A percentile compares a stretch with the other conserved stretches of the same genome.
phyloP scores from a whole-genome alignment of 2,888 invertebrate genomes.

The Tetrapedia diversipes region DNA sequence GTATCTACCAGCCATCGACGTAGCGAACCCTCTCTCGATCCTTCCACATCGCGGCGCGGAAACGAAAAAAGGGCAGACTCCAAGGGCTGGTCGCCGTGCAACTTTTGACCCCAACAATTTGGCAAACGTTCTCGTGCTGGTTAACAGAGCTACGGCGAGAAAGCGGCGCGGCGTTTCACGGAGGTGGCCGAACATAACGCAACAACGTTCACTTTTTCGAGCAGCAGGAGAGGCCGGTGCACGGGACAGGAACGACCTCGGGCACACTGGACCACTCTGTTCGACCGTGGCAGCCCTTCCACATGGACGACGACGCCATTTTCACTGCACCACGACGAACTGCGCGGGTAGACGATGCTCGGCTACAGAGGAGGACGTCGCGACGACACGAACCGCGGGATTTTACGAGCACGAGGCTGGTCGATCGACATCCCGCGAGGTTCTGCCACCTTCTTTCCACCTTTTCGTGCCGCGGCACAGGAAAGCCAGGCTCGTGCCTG shows the following conservation, averaged over 20 bases:
- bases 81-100: background rate
- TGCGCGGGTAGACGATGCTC: too few species aligned
- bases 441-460: slow-evolving; percentile 68
- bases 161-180: slow-evolving; percentile 64
- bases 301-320: slow-evolving; percentile 45
- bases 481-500: slow-evolving; percentile 55
- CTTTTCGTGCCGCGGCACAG: slow-evolving; percentile 34
- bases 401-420: slow-evolving; percentile 60
- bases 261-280: slow-evolving; percentile 46
- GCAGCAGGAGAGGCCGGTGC: slow-evolving; percentile 40
- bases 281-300: slow-evolving; percentile 24
- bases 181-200: slow-evolving; percentile 58
- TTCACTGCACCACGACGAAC: slow-evolving; percentile 48
- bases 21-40: background rate
- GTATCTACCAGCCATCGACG: background rate
- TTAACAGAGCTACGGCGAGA: slow-evolving; percentile 58
- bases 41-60: background rate
- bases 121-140: slow-evolving; percentile 54
- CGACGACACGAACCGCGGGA: slow-evolving; percentile 54
- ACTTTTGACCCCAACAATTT: too few species aligned
- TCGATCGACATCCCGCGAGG: slow-evolving; percentile 73
- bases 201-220: slow-evolving; percentile 71
- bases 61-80: background rate
- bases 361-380: slow-evolving; percentile 32
- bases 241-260: slow-evolving; percentile 59